Base-by-base conservation (phyloP, 1,140 invertebrate species). In the Drosophila micromelanica region DNA sequence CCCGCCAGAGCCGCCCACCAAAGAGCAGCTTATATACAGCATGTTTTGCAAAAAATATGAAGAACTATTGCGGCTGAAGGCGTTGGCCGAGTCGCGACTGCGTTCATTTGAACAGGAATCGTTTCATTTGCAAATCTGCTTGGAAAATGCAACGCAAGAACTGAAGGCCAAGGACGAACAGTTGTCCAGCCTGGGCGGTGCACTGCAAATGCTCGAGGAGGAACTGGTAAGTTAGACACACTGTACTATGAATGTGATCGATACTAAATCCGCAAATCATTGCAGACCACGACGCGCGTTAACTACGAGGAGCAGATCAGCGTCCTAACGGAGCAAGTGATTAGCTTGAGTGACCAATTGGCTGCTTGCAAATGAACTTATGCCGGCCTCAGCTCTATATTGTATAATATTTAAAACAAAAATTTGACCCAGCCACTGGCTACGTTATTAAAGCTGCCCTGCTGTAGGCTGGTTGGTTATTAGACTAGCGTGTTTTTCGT, bases 301-400 rank as follows among this genome's bases (percentile, higher is more conserved):
- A 98, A 97, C 92, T 98, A 98, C 91, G 97, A 98, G 92, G 93
- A 95, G 56, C 97, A 98, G 92, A 94, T 98, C 46, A 96, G 95
- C 73, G 96, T 97, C 42, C 96, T 98, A 93, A 97, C 96, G 61
- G 97, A 98, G 92, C 97, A 98, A 93, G 94, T 98, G 74, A 97
- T 97, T 15, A 96, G 95, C 65, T 95, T 98, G 93, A 98, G 98
- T 92, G 97, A 98, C 76, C 97, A 97, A 92, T 93, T 98, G 23
- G 91, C 91, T 38, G 90, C 85, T 35, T 74, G 77, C 62, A 92
- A 92, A 78, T 92, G 63, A 89, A 62, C 12, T 15, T 38, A 8
- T 42, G 71, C 46, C 55, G 42, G 57, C 27, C 67, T 56, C 52
- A 37, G 67, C 57, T 63, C 84, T 73, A 54, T 15, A 32, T 57